Evolutionary conservation across 2,888 invertebrate genomes (phyloP).

Genomic region (Plusia festucae): DNA sequence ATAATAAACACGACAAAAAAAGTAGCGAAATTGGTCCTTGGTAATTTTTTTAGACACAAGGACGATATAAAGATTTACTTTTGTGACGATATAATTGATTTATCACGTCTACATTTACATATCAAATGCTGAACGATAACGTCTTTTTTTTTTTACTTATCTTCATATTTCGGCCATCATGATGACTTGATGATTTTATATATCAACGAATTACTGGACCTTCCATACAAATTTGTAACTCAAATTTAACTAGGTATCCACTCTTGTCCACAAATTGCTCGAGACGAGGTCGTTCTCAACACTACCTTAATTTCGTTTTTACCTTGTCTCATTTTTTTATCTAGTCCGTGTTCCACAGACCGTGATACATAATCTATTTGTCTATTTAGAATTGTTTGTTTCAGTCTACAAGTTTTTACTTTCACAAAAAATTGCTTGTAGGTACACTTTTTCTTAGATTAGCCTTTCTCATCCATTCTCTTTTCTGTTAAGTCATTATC

Average conservation of each 20-base stretch:
- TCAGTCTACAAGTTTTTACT: slow-evolving; percentile 56
- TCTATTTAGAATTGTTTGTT: slow-evolving; percentile 56
- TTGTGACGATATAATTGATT: neutral
- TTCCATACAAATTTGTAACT: neutral
- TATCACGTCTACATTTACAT: neutral
- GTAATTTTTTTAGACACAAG: no score
- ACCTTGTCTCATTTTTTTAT: slow-evolving; percentile 16
- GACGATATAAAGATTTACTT: no score
- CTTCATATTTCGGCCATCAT: neutral
- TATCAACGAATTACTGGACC: no score
- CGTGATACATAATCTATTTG: slow-evolving; percentile 25
- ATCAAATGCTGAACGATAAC: neutral
- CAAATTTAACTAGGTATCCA: neutral
- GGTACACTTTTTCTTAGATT: slow-evolving; percentile 40
- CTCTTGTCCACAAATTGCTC: neutral
- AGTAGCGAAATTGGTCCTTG: no score
- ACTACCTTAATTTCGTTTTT: neutral
- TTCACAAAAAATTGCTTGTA: slow-evolving; percentile 55
- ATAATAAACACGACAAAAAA: no score
- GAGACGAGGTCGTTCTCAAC: neutral
- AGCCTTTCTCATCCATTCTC: slow-evolving; percentile 56
- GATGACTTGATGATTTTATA: neutral
- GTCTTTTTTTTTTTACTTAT: neutral
- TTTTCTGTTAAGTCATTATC: slow-evolving; percentile 37
- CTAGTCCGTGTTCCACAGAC: slow-evolving; percentile 37